Percentiles rank a stretch among this genome's conserved stretches.
phyloP scores from a whole-genome alignment of 2,113 vertebrate species.

The Isichthys henryi region DNA sequence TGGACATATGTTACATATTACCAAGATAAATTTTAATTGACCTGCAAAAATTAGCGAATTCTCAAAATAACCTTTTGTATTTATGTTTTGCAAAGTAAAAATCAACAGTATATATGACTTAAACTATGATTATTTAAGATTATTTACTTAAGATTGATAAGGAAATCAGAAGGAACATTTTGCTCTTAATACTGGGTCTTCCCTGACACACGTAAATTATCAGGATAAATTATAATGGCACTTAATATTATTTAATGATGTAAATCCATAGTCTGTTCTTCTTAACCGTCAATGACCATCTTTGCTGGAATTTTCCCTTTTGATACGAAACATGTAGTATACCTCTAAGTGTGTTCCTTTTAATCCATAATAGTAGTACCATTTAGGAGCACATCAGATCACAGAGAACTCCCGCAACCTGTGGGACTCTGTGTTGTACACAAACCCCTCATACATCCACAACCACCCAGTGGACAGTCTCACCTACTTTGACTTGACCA shows the following conservation, averaged over 20 bases:
- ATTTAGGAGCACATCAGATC: neutral
- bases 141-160: neutral
- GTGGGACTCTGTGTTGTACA: neutral
- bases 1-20: neutral
- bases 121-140: neutral
- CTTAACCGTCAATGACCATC: neutral
- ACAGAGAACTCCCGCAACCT: neutral
- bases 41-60: neutral
- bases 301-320: neutral
- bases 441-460: neutral
- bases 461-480: neutral
- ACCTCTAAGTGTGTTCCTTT: neutral
- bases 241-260: neutral
- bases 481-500: neutral
- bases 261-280: neutral
- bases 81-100: neutral
- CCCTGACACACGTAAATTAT: neutral
- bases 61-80: neutral
- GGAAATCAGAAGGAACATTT: neutral
- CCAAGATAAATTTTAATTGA: neutral
- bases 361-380: neutral
- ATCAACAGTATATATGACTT: neutral
- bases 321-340: neutral
- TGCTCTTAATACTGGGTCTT: neutral
- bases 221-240: neutral